Percentiles rank a stretch among this genome's conserved stretches.
Conservation (phyloP, 2,113 vertebrate genomes). For the Podilymbus podiceps region DNA sequence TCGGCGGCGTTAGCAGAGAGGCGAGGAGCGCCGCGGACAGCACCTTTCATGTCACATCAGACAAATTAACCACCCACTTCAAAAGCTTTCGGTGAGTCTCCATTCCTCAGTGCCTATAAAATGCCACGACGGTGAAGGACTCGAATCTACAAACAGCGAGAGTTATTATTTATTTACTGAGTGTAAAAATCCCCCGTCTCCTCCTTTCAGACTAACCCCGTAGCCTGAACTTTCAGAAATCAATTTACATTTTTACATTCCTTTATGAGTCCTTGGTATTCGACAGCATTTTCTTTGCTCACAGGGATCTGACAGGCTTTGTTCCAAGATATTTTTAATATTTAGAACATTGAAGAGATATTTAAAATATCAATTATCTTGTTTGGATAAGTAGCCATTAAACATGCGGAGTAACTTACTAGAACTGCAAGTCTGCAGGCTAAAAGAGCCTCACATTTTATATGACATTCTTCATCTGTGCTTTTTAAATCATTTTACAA, state of each 20-base stretch:
- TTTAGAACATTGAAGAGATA: slow-evolving; percentile 20
- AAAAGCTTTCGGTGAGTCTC: neutral
- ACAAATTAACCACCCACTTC: slow-evolving; percentile 38
- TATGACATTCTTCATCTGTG: slow-evolving; percentile 27
- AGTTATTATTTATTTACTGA: slow-evolving; percentile 36
- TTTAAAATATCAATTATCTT: slow-evolving; percentile 56
- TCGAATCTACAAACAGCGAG: neutral
- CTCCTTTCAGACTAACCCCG: neutral
- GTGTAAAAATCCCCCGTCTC: neutral
- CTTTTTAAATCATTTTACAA: slow-evolving; percentile 56
- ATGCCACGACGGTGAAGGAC: neutral
- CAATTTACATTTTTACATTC: slow-evolving; percentile 49
- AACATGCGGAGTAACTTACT: slow-evolving; percentile 39
- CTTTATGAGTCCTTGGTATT: slow-evolving; percentile 33
- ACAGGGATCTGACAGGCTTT: slow-evolving; percentile 40
- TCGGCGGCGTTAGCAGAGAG: neutral
- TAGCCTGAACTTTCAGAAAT: slow-evolving; percentile 47
- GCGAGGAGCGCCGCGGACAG: neutral
- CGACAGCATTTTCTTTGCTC: neutral
- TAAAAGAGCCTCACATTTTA: neutral
- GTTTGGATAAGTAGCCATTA: slow-evolving; percentile 58
- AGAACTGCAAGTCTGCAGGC: slow-evolving; percentile 32
- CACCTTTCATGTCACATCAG: slow-evolving; percentile 42
- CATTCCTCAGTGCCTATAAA: neutral
- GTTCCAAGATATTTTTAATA: slow-evolving; percentile 48